Evolutionary conservation across 1,140 invertebrate species (phyloP).

Genomic region (Listronotus oregonensis): DNA sequence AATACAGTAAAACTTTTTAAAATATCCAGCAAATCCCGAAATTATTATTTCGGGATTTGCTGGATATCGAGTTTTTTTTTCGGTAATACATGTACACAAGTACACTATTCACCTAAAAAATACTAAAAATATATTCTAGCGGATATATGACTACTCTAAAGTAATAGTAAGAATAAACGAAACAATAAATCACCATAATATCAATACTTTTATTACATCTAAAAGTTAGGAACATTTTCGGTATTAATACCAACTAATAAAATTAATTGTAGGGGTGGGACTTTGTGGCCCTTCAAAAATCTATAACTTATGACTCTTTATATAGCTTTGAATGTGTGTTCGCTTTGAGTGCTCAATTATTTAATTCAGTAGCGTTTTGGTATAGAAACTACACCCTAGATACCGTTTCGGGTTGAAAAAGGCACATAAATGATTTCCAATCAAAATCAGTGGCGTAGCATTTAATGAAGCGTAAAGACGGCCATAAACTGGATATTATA

Average conservation of each 20-base stretch:
- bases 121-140: too few species aligned
- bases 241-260: constrained; percentile 12
- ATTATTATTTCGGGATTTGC: too few species aligned
- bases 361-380: constrained; percentile 12
- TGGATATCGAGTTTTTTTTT: too few species aligned
- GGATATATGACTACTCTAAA: too few species aligned
- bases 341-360: constrained; percentile 15
- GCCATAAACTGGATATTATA: neutral
- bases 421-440: constrained; percentile 3
- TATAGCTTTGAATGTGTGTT: constrained; percentile 18
- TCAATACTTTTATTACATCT: too few species aligned
- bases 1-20: too few species aligned
- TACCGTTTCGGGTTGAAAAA: neutral
- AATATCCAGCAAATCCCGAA: too few species aligned
- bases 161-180: too few species aligned
- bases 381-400: constrained; percentile 5
- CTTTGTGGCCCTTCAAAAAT: constrained; percentile 23
- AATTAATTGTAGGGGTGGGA: constrained; percentile 22
- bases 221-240: too few species aligned
- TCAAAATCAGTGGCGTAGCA: constrained; percentile 1
- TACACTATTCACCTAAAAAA: too few species aligned
- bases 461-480: neutral
- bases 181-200: too few species aligned
- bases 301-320: constrained; percentile 23
- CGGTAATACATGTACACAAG: too few species aligned